Base-by-base conservation (phyloP, 2,888 invertebrate genomes). In the Caenorhabditis plicata region DNA sequence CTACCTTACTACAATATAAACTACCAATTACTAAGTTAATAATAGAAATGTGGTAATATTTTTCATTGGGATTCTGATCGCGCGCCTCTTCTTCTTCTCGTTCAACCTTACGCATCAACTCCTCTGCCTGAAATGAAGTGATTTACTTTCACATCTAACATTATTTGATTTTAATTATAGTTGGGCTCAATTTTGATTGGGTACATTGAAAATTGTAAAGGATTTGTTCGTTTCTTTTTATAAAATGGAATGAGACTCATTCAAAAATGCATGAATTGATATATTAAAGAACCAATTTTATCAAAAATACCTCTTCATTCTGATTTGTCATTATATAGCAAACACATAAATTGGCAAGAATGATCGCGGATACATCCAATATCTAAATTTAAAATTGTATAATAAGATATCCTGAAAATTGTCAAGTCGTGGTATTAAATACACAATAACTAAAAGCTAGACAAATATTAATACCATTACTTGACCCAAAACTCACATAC, bases 251-350 rank as follows among this genome's bases (percentile, higher is more conserved):
- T n/a, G n/a, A n/a, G n/a, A n/a, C n/a, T n/a, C n/a, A n/a, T n/a
- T n/a, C n/a, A n/a, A n/a, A n/a, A n/a, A n/a, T n/a, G n/a, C n/a
- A n/a, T n/a, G n/a, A n/a, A n/a, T n/a, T n/a, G n/a, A n/a, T n/a
- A n/a, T n/a, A n/a, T n/a, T n/a, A n/a, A n/a, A n/a, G n/a, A n/a
- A n/a, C n/a, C n/a, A n/a, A n/a, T n/a, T n/a, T n/a, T n/a, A n/a
- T n/a, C n/a, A n/a, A n/a, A n/a, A n/a, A n/a, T 68, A 84, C 84
- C 85, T 95, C 95, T 82, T 94, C 93, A 82, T 96, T 98, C 83
- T 94, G 92, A 44, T 92, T 91, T 2, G 93, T 95, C 95, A 98
- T 95, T 74, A 98, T 95, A 81, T 98, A 98, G 17, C 95, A 93
- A 1, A 96, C 96, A 82, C 98, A 99, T 27, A 98, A 85, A 83